Conservation (phyloP, 2,888 invertebrate genomes). For the Blastobasis adustella region DNA sequence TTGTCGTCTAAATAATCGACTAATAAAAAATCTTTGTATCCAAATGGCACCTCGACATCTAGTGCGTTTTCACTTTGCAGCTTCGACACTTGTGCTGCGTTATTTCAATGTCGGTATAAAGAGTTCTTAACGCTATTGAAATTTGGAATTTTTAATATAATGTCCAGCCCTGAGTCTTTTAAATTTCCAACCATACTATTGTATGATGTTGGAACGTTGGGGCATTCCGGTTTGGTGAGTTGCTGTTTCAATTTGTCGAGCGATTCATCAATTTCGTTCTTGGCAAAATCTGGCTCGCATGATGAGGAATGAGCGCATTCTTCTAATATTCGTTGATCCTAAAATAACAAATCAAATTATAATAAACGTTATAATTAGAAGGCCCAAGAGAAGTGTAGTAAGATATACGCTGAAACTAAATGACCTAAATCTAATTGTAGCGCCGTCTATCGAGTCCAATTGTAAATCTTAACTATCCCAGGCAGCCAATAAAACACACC, state of each 20-base stretch:
- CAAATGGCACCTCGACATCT: no score
- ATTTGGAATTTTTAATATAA: neutral
- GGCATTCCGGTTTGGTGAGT: conserved; percentile 2
- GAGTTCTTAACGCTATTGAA: neutral
- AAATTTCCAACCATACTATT: neutral
- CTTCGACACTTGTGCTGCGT: neutral
- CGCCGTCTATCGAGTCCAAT: no score
- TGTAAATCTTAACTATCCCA: no score
- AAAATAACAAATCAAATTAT: neutral
- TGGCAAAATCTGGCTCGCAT: conserved; percentile 5
- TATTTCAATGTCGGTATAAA: neutral
- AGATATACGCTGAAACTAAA: no score
- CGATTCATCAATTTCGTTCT: conserved; percentile 2
- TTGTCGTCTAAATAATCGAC: no score
- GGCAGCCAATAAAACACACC: no score
- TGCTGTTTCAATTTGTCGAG: conserved; percentile 1
- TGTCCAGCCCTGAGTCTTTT: neutral
- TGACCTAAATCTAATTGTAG: no score
- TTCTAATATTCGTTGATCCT: neutral
- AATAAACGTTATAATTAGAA: no score
- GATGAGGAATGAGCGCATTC: neutral
- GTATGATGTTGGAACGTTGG: conserved; percentile 4
- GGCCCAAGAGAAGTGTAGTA: no score
- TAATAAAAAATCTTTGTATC: no score
- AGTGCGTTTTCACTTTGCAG: neutral